Percentiles rank a stretch among this genome's conserved stretches.
Conservation (phyloP, 2,888 invertebrate genomes). For the Acleris emargana region DNA sequence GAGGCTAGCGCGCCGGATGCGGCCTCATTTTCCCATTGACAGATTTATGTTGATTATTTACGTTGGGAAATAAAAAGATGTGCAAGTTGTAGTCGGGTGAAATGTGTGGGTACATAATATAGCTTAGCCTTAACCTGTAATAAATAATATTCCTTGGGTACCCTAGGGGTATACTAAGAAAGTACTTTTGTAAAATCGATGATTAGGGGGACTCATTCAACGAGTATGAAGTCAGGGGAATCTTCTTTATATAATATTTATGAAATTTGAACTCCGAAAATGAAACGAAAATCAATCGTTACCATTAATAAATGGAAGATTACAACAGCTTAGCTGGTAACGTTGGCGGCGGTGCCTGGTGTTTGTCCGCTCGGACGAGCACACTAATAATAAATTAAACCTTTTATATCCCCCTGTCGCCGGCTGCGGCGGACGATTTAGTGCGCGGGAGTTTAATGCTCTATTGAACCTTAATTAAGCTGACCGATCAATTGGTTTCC, state of each 20-base stretch:
- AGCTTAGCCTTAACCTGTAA: too few relatives aligned
- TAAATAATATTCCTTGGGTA: too few relatives aligned
- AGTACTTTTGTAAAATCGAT: too few relatives aligned
- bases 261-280: too few relatives aligned
- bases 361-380: background rate
- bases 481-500: conserved; percentile 7
- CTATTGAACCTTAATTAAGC: conserved; percentile 18
- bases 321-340: background rate
- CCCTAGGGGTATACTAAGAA: too few relatives aligned
- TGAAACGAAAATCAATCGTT: too few relatives aligned
- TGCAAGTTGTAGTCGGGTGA: too few relatives aligned
- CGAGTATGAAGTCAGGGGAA: too few relatives aligned
- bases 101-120: too few relatives aligned
- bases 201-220: too few relatives aligned
- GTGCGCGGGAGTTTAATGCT: conserved; percentile 21
- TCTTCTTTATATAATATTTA: too few relatives aligned
- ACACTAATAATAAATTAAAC: conserved; percentile 21
- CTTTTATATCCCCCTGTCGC: conserved; percentile 24
- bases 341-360: background rate
- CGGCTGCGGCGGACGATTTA: conserved; percentile 18
- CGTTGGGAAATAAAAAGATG: conserved; percentile 3
- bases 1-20: conserved; percentile 12
- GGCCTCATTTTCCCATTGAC: conserved; percentile 16
- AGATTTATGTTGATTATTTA: conserved; percentile 25
- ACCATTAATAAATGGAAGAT: background rate